Evolutionary conservation across 2,888 invertebrate species (phyloP).

Genomic region (Eurytoma californica): DNA sequence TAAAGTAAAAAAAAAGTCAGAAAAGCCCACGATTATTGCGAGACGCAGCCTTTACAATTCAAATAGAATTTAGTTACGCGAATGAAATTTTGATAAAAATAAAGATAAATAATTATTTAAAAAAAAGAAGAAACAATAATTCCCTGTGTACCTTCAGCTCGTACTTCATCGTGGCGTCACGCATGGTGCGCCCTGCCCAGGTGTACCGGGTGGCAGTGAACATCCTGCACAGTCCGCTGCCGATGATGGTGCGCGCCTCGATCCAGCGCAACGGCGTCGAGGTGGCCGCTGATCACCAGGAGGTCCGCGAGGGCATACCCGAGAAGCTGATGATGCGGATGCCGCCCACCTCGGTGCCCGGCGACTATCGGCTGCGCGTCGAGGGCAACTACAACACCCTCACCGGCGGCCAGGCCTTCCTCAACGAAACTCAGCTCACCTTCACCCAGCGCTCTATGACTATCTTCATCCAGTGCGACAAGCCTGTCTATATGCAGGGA

Average conservation of each 20-base stretch:
- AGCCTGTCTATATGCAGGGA: slow-evolving; percentile 95
- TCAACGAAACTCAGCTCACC: slow-evolving; percentile 88
- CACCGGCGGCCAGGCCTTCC: slow-evolving; percentile 90
- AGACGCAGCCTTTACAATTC: no score
- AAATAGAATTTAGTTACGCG: no score
- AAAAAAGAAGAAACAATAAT: background rate
- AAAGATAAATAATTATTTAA: background rate
- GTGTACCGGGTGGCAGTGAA: slow-evolving; percentile 92
- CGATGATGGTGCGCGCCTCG: slow-evolving; percentile 90
- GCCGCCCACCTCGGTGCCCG: slow-evolving; percentile 88
- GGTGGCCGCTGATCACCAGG: slow-evolving; percentile 87
- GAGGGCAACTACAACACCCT: slow-evolving; percentile 88
- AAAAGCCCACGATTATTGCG: no score
- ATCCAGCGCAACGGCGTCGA: slow-evolving; percentile 94
- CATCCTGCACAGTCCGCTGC: slow-evolving; percentile 86
- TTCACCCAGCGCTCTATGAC: slow-evolving; percentile 96
- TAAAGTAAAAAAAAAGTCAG: no score
- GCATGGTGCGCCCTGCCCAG: slow-evolving; percentile 93
- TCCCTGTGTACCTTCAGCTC: slow-evolving; percentile 79
- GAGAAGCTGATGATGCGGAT: slow-evolving; percentile 94
- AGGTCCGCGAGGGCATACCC: slow-evolving; percentile 89
- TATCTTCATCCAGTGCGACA: slow-evolving; percentile 95
- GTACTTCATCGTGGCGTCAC: slow-evolving; percentile 94
- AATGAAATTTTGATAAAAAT: no score
- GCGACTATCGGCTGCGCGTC: slow-evolving; percentile 89